Evolutionary conservation across 2,888 invertebrate species (phyloP).

Genomic region (Helleia helle): DNA sequence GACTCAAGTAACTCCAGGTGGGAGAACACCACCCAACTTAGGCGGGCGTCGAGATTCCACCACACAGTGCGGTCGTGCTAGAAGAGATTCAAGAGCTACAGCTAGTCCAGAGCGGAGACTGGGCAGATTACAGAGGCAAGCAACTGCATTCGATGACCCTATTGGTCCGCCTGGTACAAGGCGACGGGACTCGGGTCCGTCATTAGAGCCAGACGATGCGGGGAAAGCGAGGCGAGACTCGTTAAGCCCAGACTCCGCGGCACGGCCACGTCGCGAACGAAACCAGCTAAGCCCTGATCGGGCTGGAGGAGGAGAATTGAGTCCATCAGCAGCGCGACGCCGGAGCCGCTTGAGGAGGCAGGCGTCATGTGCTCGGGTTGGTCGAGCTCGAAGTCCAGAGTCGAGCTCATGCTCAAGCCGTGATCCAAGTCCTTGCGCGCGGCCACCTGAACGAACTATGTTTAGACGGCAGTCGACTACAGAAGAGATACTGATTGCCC

Average conservation of each 20-base stretch:
- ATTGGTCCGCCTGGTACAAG: conserved; percentile 79
- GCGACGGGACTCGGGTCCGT: conserved; percentile 87
- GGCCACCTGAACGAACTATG: conserved; percentile 78
- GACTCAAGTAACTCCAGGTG: conserved; percentile 43
- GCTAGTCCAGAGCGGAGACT: conserved; percentile 80
- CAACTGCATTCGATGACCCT: conserved; percentile 91
- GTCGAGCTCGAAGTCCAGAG: conserved; percentile 77
- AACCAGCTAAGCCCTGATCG: conserved; percentile 87
- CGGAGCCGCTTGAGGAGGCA: conserved; percentile 82
- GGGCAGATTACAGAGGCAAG: conserved; percentile 86
- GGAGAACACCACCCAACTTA: conserved; percentile 58
- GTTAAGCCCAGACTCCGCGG: conserved; percentile 92
- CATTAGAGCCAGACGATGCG: conserved; percentile 87
- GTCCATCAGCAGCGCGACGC: conserved; percentile 81
- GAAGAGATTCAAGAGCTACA: conserved; percentile 78
- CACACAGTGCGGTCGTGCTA: conserved; percentile 83
- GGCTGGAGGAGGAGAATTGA: conserved; percentile 85
- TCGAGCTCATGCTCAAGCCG: conserved; percentile 85
- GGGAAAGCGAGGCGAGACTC: conserved; percentile 88
- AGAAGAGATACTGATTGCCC: conserved; percentile 91
- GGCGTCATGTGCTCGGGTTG: conserved; percentile 81
- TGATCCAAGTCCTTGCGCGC: conserved; percentile 87
- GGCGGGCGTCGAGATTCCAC: conserved; percentile 85
- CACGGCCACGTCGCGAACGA: conserved; percentile 82
- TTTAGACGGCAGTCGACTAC: conserved; percentile 92